phyloP scores from a whole-genome alignment of 2,113 vertebrate species.

The Agelaius phoeniceus region DNA sequence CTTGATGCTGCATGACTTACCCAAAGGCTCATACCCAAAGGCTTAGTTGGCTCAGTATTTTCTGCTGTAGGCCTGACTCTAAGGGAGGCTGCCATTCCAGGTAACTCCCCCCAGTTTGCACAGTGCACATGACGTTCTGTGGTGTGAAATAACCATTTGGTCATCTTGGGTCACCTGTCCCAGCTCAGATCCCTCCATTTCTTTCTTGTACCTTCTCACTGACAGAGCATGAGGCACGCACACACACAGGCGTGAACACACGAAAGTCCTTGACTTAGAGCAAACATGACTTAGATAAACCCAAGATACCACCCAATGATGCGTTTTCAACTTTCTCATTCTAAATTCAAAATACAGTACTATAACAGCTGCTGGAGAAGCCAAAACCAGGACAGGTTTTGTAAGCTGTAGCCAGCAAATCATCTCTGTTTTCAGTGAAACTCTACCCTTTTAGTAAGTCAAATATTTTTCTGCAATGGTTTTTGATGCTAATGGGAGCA shows the following conservation, averaged over 20 bases:
- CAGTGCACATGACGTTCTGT: rapidly evolving
- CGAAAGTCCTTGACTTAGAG: background rate
- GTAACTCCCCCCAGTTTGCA: background rate
- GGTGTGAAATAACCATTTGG: background rate
- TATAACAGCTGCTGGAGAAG: background rate
- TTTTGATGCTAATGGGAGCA: background rate
- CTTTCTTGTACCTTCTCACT: no score
- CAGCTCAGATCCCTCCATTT: background rate
- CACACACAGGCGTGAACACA: no score
- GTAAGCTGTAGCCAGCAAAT: background rate
- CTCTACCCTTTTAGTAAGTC: background rate
- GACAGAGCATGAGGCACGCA: no score
- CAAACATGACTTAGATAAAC: background rate
- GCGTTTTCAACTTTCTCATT: background rate
- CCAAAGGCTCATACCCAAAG: background rate
- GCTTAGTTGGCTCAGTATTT: background rate
- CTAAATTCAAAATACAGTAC: background rate
- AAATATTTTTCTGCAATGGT: background rate
- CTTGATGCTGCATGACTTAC: background rate
- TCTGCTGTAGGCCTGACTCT: background rate
- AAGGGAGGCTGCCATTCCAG: background rate
- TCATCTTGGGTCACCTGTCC: background rate
- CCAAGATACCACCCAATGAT: no score
- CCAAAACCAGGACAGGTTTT: background rate
- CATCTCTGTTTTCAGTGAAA: background rate